Percentiles rank a stretch among this genome's conserved stretches.
Conservation (phyloP, 1,140 invertebrate genomes). For the Drosophila ironensis region DNA sequence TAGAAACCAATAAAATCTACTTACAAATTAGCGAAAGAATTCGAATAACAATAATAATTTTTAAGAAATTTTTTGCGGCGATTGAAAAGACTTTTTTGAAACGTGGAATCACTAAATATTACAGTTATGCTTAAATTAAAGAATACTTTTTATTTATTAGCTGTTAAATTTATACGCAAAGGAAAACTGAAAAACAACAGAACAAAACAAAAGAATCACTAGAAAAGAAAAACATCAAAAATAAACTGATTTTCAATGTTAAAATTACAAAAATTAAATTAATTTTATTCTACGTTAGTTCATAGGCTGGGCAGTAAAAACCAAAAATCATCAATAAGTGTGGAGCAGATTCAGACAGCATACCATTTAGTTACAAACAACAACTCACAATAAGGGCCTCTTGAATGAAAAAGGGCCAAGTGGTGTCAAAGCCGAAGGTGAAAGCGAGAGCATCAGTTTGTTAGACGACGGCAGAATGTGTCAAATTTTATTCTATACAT, state of each 20-base stretch:
- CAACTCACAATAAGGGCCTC: constrained; percentile 17
- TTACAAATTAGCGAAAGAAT: constrained; percentile 51
- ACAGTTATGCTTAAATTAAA: constrained; percentile 74
- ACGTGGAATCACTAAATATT: constrained; percentile 46
- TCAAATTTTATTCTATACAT: constrained; percentile 72
- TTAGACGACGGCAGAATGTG: constrained; percentile 51
- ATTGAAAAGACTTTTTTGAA: constrained; percentile 73
- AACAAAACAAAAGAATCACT: constrained; percentile 53
- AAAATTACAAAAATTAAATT: constrained; percentile 64
- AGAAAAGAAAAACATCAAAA: constrained; percentile 65
- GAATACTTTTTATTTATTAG: constrained; percentile 78
- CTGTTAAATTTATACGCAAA: constrained; percentile 79
- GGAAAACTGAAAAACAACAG: constrained; percentile 38
- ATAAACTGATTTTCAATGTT: constrained; percentile 80
- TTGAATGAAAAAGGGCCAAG: constrained; percentile 9
- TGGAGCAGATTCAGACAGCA: constrained; percentile 38
- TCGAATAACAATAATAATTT: constrained; percentile 69
- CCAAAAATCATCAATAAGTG: constrained; percentile 48
- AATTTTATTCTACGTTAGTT: constrained; percentile 69
- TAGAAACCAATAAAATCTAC: constrained; percentile 9
- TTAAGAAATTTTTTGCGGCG: constrained; percentile 76
- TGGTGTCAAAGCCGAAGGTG: constrained; percentile 35
- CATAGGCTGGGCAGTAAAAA: constrained; percentile 65
- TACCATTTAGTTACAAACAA: constrained; percentile 36
- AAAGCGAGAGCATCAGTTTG: constrained; percentile 31